A percentile compares a stretch with the other conserved stretches of the same genome.
These are phyloP conservation scores for Buphagus erythrorhynchus DNA, from an alignment of 2,797 vertebrate species.

Conservation along the genomic window DNA sequence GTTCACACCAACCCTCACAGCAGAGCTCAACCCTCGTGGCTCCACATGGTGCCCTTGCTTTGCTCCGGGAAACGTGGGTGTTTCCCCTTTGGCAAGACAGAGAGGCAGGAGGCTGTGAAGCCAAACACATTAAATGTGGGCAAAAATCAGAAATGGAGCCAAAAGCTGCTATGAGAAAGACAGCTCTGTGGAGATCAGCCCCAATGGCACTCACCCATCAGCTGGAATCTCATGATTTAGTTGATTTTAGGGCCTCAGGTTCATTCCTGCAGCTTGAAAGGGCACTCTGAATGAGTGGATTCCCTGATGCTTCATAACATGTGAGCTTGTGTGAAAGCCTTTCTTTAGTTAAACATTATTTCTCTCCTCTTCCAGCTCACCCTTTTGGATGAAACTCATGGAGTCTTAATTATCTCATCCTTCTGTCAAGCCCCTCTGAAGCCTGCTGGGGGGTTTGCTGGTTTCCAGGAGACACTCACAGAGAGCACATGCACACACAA, in stretches of 20 bases:
- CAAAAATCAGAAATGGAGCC: neutral
- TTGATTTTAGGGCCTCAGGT: neutral
- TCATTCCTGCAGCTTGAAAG: neutral
- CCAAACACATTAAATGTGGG: neutral
- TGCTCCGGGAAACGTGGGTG: fast-evolving
- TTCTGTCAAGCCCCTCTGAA: neutral
- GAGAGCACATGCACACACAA: neutral
- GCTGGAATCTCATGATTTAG: neutral
- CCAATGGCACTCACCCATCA: neutral
- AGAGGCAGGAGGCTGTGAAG: neutral
- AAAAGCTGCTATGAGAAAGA: neutral
- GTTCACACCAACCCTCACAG: fast-evolving
- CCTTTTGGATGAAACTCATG: neutral
- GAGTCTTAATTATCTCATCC: conserved; percentile 6
- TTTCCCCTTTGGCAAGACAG: neutral
- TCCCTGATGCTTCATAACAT: neutral
- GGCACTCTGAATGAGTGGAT: neutral
- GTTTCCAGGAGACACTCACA: conserved; percentile 1
- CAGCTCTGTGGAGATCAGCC: neutral
- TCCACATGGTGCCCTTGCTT: neutral
- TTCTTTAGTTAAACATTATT: neutral
- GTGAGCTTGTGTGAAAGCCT: neutral
- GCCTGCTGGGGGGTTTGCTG: neutral
- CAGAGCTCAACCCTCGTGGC: neutral
- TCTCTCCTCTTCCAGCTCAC: neutral